These are phyloP conservation scores for Leucophenga montana DNA, from an alignment of 2,888 invertebrate species.

Conservation along the genomic window DNA sequence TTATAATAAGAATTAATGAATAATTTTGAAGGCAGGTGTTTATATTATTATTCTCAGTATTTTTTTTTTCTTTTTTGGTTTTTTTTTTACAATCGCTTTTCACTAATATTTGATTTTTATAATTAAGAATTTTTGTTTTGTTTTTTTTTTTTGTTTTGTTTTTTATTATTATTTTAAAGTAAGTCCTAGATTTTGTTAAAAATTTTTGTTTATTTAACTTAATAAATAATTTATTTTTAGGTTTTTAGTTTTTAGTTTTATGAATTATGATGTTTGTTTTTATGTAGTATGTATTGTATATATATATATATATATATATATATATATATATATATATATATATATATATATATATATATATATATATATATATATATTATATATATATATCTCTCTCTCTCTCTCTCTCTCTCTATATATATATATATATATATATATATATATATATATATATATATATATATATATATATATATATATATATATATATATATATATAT, in stretches of 20 bases:
- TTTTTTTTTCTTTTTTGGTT: slow-evolving; percentile 41
- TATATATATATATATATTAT: slow-evolving; percentile 30
- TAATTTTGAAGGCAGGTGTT: slow-evolving; percentile 70
- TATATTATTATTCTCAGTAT: slow-evolving; percentile 65
- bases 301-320: slow-evolving; percentile 6
- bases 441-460: slow-evolving; percentile 29
- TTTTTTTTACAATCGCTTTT: slow-evolving; percentile 33
- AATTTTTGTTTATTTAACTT: slow-evolving; percentile 46
- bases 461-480: slow-evolving; percentile 29
- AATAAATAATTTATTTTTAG: slow-evolving; percentile 54
- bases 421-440: slow-evolving; percentile 29
- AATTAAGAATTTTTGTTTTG: slow-evolving; percentile 49
- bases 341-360: slow-evolving; percentile 31
- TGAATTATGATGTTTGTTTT: slow-evolving; percentile 35
- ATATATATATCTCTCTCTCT: too few species aligned
- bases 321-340: slow-evolving; percentile 29
- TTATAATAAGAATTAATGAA: slow-evolving; percentile 67
- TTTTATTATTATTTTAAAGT: slow-evolving; percentile 53
- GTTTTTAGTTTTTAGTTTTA: slow-evolving; percentile 37
- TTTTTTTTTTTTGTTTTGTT: too few species aligned
- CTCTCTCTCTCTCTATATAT: too few species aligned
- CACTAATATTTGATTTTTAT: slow-evolving; percentile 41
- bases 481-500: slow-evolving; percentile 29
- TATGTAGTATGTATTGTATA: slow-evolving; percentile 38
- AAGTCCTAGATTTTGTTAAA: slow-evolving; percentile 56